Base-by-base conservation (phyloP, 1,140 invertebrate genomes). In the Micrasema longulum region DNA sequence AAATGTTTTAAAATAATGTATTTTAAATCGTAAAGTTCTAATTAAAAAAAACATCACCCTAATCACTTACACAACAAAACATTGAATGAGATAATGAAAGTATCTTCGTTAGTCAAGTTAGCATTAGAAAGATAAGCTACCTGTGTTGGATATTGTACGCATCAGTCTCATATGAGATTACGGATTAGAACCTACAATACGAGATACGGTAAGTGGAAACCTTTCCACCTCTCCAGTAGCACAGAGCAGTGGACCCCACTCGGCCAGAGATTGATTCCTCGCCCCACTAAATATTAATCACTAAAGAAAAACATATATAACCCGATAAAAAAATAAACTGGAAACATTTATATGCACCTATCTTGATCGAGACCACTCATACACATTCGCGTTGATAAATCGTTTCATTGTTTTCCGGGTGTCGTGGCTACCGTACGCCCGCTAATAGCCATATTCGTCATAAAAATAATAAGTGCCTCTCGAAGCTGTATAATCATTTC, bases 301-400 rank as follows among this genome's bases (percentile, higher is more conserved):
- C 12, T 31, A 48, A 16, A 47, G 52, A 57, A 71, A 53, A 16
- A 62, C 55, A 71, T 52, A 41, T 64, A 35, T 9, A 48, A 57
- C 41, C 50, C 50, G 47, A 69, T 69, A 48, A 69, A 69, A 68
- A 38, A 68, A 62, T 68, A 69, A 73, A 73, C 67, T 69, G 62
- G 53, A 69, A 69, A 69, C 47, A 43, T 73, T 69, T 72, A 65
- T 66, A 43, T 72, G 47, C 18, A 64, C 60, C 48, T 55, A 69
- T 63, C 52, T 69, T 65, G 57, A 74, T 74, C 55, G 55, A 20
- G 31, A 31, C 36, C 26, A 26, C 50, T 22, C 16, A 67, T 62
- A 55, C 41, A 73, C 63, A 74, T 71, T 74, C 69, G 68, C 68
- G 57, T 75, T 72, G 74, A 75, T 72, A 75, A 75, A 75, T 75